Base-by-base conservation (phyloP, 2,888 invertebrate genomes). In the Entomobrya multifasciata region DNA sequence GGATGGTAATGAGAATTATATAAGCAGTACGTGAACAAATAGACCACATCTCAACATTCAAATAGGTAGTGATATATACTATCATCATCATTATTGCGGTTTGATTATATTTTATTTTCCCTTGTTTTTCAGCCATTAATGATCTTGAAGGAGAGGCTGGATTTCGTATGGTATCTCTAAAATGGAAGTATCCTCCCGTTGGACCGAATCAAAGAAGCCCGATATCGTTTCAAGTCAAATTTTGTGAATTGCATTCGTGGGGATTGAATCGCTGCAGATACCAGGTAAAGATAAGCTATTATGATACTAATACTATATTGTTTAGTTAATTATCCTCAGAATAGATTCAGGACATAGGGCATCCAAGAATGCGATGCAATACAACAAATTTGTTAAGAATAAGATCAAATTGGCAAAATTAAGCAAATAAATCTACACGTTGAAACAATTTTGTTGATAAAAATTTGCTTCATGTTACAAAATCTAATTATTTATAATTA, bases 241-340 rank as follows among this genome's bases (percentile, higher is more conserved):
- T 96, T 92, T 96, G 96, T 92, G 96, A 96, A 92, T 92, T 96
- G 88, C 96, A 96, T 92, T 95, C 95, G 17, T 96, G 95, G 95
- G 96, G 96, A 17, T 94, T 95, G 72, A 95, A 96, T 91, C 94
- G 96, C 84, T 96, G 96, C 92, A 94, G 95, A 90, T 94, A 95
- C 70, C 95, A 94, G 93, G 95, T 94, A 91, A 67, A 41, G 1
- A 49, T 1, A 49, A 41, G 57, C 3, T 20, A 57, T n/a, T n/a
- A 10, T 20, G 20, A 11, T 44, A 72, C n/a, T 41, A 36, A 15
- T 20, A n/a, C n/a, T 72, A 15, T 72, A 47, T 17, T 13, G 25
- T 4, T 72, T 6, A 22, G 25, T 60, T 27, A 22, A 1, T 60
- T 13, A 52, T 47, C 17, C 15, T n/a, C 15, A 15, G 17, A 6